Base-by-base conservation (phyloP, 2,888 invertebrate species). In the Drosophila longiperda region DNA sequence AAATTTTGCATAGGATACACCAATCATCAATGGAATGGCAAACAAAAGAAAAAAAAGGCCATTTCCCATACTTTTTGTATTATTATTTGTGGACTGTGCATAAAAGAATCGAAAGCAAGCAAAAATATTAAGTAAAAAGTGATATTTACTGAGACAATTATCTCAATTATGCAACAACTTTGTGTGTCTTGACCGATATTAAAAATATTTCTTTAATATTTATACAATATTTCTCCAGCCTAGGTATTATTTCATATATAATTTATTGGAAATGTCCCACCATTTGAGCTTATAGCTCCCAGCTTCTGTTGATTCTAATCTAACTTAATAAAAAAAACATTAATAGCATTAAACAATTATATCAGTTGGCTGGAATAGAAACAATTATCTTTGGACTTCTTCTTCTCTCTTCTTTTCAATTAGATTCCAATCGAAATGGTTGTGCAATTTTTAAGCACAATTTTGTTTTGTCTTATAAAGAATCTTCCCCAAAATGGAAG, bases 1-100 rank as follows among this genome's bases (percentile, higher is more conserved):
- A 64, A 82, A 55, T 68, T 83, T 68, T 77, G 85, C 73, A 85
- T 73, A 74, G 66, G 83, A 80, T 86, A 83, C 55, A 32, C 48
- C 57, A 36, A 48, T 50, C 38, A 61, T n/a, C 48, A 29, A 36
- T 26, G 49, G 33, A 36, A 45, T 36, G 67, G 23, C 23, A 70
- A 57, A 63, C 23, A 70, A 57, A 63, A 64, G 45, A 26, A 4
- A 40, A 55, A 38, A 32, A 49, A 36, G 1, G 20, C 20, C 45
- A 45, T 20, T 45, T 45, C 20, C 45, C 20, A 45, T 45, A 45
- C 29, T 15, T 15, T 15, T 45, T 45, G 15, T 20, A 36, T 49
- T 29, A 36, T 49, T 29, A 45, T 60, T 66, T 61, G 69, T 40
- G 48, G 23, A 15, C 29, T 62, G 34, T 17, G 6, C 36, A 12